Percentiles rank a stretch among this genome's conserved stretches.
These are phyloP conservation scores for Salvelinus alpinus DNA, from an alignment of 2,113 vertebrate species.

Conservation along the genomic window DNA sequence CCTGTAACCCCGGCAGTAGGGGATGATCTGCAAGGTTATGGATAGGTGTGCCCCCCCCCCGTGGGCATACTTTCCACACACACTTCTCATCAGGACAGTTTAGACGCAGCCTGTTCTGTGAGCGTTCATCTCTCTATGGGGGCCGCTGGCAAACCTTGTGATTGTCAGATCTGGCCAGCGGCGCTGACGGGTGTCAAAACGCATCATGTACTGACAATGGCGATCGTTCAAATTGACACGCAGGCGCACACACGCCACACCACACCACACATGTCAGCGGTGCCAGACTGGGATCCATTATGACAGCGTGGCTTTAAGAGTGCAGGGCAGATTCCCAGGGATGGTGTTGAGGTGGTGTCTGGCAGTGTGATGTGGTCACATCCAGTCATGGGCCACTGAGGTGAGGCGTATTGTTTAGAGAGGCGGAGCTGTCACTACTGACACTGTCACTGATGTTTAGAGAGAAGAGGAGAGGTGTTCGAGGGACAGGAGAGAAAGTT, in stretches of 20 bases:
- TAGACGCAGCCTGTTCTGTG: background rate
- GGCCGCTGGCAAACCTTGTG: slow-evolving; percentile 1
- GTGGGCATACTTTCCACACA: too few relatives aligned
- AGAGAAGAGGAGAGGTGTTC: too few relatives aligned
- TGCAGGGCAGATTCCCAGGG: too few relatives aligned
- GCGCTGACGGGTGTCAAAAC: slow-evolving; percentile 21
- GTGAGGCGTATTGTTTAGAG: background rate
- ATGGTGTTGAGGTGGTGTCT: too few relatives aligned
- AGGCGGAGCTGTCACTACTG: background rate
- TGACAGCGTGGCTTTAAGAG: too few relatives aligned
- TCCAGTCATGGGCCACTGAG: background rate
- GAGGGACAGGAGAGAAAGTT: too few relatives aligned
- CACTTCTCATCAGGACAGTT: slow-evolving; percentile 31
- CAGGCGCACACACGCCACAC: background rate
- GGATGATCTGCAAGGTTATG: too few relatives aligned
- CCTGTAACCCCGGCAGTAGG: background rate
- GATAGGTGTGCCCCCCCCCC: too few relatives aligned
- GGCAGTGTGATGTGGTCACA: background rate
- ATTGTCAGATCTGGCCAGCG: slow-evolving; percentile 15
- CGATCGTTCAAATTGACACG: background rate
- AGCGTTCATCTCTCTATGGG: background rate
- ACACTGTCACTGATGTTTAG: background rate
- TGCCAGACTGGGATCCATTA: background rate
- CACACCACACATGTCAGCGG: background rate
- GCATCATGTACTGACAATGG: slow-evolving; percentile 2